Base-by-base conservation (phyloP, 2,888 invertebrate species). In the Troides oblongomaculatus region DNA sequence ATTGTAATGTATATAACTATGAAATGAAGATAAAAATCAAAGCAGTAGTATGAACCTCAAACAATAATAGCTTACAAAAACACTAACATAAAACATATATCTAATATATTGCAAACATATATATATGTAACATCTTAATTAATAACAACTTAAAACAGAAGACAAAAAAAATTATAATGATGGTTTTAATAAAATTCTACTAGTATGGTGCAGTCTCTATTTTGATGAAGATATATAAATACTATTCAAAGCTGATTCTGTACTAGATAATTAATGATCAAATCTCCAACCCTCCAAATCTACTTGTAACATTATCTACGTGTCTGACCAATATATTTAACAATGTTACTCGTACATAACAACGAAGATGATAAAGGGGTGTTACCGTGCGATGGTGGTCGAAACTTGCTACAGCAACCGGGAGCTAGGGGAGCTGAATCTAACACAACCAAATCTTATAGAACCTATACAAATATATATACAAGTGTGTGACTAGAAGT, bases 371-470 rank as follows among this genome's bases (percentile, higher is more conserved):
- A 62, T 83, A 77, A 78, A 83, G 83, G 80, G 87, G 86, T 82
- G 83, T 90, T 91, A 92, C 90, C 92, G 92, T 92, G 91, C 92
- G 84, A 82, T 90, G 90, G 83, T 84, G 85, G 78, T 87, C 84
- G 86, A 76, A 84, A 85, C 82, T 86, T 81, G 86, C 85, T 86
- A 89, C 80, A 79, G 81, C 81, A 85, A 87, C 84, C 77, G 84
- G 87, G 84, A 84, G 85, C 87, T 89, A 90, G 80, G 76, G 87
- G 85, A 84, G 84, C 88, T 87, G 84, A 86, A 85, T 84, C 87
- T 89, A 91, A 85, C 81, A 83, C 84, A 87, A 87, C 84, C 81
- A 84, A 80, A 80, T 77, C 78, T 77, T 81, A 80, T 73, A 80
- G 79, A 80, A 86, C 86, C 86, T 86, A 87, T 84, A 81, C 82